Conservation (phyloP, 2,113 vertebrate genomes). For the Podiceps cristatus region DNA sequence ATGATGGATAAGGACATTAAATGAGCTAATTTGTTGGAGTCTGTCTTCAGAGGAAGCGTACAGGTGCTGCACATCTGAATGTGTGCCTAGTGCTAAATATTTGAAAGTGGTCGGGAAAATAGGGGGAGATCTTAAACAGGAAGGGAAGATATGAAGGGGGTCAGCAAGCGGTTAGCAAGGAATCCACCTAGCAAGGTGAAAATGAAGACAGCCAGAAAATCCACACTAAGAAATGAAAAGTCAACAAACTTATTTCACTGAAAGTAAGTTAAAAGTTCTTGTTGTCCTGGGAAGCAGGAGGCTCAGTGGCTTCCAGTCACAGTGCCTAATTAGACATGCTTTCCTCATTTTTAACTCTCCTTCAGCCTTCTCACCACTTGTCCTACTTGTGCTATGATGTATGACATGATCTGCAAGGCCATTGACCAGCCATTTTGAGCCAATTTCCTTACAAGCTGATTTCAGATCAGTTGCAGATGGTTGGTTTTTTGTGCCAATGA, state of each 20-base stretch:
- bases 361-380: neutral
- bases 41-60: neutral
- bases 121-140: neutral
- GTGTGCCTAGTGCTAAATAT: slow-evolving; percentile 29
- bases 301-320: neutral
- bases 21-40: neutral
- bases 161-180: neutral
- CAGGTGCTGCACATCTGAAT: neutral
- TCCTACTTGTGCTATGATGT: neutral
- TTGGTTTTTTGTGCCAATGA: neutral
- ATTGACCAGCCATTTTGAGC: neutral
- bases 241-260: neutral
- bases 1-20: neutral
- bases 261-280: neutral
- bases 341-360: neutral
- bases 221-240: neutral
- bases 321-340: neutral
- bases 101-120: neutral
- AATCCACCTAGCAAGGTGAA: neutral
- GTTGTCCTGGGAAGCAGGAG: neutral
- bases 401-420: neutral
- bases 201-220: neutral
- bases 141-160: neutral
- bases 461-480: slow-evolving; percentile 18
- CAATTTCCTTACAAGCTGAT: neutral